Conservation (phyloP, 2,113 vertebrate species). For the Lynx canadensis region DNA sequence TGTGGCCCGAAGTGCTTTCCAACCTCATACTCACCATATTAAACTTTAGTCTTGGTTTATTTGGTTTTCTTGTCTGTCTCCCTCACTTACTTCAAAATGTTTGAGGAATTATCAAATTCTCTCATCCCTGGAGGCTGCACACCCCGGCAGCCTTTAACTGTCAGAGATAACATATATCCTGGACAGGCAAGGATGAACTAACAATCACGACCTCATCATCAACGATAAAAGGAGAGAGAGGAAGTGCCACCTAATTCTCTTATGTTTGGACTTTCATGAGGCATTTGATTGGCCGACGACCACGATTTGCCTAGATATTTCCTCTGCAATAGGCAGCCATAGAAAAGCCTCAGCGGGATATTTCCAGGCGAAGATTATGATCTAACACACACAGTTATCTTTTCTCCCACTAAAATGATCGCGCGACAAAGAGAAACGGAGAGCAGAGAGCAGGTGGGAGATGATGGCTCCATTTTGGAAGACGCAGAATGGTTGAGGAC, state of each 20-base stretch:
- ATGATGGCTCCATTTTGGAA: neutral
- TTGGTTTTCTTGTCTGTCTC: neutral
- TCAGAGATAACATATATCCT: neutral
- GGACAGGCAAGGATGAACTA: neutral
- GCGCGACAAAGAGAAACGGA: neutral
- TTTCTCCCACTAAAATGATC: neutral
- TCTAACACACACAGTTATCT: neutral
- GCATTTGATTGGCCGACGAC: neutral
- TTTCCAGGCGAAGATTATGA: neutral
- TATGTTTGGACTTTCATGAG: neutral
- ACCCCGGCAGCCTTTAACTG: neutral
- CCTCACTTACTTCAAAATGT: neutral
- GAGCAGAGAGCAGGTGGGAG: neutral
- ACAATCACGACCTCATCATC: neutral
- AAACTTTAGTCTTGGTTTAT: neutral
- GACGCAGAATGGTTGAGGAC: neutral
- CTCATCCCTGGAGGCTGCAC: neutral
- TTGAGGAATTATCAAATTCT: neutral
- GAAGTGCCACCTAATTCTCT: neutral
- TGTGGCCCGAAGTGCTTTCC: neutral
- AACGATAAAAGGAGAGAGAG: neutral
- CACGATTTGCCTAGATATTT: neutral
- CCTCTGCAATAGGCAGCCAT: neutral
- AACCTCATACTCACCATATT: neutral
- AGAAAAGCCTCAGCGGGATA: neutral